A percentile compares a stretch with the other conserved stretches of the same genome.
Evolutionary conservation across 92 coral and sea anemone species (phyloP).

Genomic region (Muricea muricata): DNA sequence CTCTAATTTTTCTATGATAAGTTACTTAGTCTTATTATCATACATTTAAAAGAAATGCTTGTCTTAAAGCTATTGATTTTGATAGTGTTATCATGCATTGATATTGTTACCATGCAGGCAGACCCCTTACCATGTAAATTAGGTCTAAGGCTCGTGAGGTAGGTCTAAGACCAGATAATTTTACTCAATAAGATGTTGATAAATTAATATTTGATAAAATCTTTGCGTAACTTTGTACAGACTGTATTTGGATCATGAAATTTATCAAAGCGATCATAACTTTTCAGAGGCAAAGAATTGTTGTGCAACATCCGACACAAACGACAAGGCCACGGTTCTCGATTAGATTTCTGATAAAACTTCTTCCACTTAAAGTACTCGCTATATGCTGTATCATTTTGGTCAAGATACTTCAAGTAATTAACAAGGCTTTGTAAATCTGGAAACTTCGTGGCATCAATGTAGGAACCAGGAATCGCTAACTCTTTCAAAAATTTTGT

Average conservation of each 20-base stretch:
- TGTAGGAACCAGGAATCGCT: constrained; percentile 27
- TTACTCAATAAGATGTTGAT: not conserved
- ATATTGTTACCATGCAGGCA: no score
- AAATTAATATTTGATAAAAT: not conserved
- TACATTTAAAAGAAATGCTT: no score
- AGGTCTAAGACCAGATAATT: not conserved
- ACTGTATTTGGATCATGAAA: constrained; percentile 22
- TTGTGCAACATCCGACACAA: constrained; percentile 57
- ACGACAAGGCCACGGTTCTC: constrained; percentile 55
- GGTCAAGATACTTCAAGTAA: constrained; percentile 40
- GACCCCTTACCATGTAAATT: not conserved
- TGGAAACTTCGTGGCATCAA: constrained; percentile 27
- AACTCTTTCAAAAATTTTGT: constrained; percentile 11
- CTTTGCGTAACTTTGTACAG: not conserved
- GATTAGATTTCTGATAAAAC: constrained; percentile 37
- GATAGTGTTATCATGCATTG: no score
- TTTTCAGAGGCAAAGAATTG: constrained; percentile 33
- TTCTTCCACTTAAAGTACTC: constrained; percentile 60
- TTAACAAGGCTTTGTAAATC: not conserved
- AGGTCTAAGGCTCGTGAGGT: no score
- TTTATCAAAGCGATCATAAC: constrained; percentile 42
- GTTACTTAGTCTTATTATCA: no score
- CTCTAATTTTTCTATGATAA: no score
- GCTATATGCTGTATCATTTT: constrained; percentile 62
- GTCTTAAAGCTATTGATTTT: no score